Base-by-base conservation (phyloP, 2,888 invertebrate species). In the Clusia tigrina region DNA sequence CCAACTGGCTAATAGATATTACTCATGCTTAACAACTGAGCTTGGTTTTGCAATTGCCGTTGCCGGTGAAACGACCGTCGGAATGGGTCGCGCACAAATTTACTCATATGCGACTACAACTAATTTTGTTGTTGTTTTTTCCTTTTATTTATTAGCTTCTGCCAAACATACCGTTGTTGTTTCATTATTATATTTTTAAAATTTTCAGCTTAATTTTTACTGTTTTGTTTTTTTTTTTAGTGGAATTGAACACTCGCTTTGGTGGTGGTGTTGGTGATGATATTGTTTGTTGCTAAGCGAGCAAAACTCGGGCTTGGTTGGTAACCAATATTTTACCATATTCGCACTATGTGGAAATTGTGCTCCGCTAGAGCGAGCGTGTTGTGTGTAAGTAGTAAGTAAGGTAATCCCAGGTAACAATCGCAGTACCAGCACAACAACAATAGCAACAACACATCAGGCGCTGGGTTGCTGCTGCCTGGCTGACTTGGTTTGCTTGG, bases 401-500 rank as follows among this genome's bases (percentile, higher is more conserved):
- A 32, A 32, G 32, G 32, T 32, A 32, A 32, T 32, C 32, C 6
- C 32, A 9, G 25, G 23, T 32, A 60, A 54, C 42, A 54, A 54
- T 2, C 6, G 20, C n/a, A 37, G n/a, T 17, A 2, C 3, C 23
- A 25, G 18, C 25, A 59, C 20, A 54, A 53, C 25, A 42, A 60
- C 42, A 54, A 54, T 32, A 46, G 58, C 58, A 58, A 26, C 46
- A 51, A 58, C 25, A 15, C 25, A 52, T 23, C 12, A n/a, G n/a
- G n/a, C n/a, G n/a, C n/a, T n/a, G n/a, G n/a, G n/a, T n/a, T n/a
- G n/a, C n/a, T n/a, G n/a, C n/a, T n/a, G n/a, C n/a, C n/a, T n/a
- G n/a, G n/a, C n/a, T n/a, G n/a, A n/a, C n/a, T n/a, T n/a, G n/a
- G n/a, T 32, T 32, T 32, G 32, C 32, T 32, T 32, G 32, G n/a